These are phyloP conservation scores for Ophion costatus DNA, from an alignment of 2,888 invertebrate genomes.

Conservation along the genomic window DNA sequence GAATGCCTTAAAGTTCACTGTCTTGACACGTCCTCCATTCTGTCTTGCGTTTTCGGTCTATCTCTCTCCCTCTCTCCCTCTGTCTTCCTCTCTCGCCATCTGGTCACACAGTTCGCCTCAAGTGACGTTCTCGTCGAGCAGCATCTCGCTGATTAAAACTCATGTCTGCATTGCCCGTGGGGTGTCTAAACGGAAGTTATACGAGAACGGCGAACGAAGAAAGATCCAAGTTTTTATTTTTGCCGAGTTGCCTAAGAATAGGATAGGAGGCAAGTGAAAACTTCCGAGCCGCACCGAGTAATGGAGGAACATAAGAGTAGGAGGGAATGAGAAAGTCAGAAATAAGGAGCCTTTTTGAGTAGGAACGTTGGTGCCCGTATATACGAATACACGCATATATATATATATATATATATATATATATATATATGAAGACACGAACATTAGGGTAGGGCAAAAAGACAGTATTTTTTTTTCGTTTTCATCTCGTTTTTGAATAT, in stretches of 20 bases:
- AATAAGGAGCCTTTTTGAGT: constrained; percentile 17
- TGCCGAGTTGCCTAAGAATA: not conserved
- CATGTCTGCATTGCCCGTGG: constrained; percentile 40
- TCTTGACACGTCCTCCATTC: not conserved
- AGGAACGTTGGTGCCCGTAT: too few species aligned
- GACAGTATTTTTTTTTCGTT: too few species aligned
- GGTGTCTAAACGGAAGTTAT: constrained; percentile 49
- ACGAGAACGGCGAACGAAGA: constrained; percentile 25
- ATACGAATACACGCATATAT: too few species aligned
- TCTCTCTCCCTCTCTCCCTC: constrained; percentile 1
- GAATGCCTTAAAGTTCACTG: constrained; percentile 11
- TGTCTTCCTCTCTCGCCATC: constrained; percentile 8
- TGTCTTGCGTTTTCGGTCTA: not conserved
- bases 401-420: too few species aligned
- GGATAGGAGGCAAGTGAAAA: constrained; percentile 16
- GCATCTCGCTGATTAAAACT: constrained; percentile 58
- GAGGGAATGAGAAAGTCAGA: constrained; percentile 17
- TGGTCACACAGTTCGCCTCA: constrained; percentile 18
- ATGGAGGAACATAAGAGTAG: constrained; percentile 15
- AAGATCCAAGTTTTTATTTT: constrained; percentile 42
- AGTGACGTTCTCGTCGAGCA: constrained; percentile 31
- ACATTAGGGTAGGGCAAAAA: too few species aligned
- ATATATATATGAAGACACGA: too few species aligned
- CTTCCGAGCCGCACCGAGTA: constrained; percentile 20
- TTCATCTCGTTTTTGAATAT: too few species aligned